Evolutionary conservation across 2,113 vertebrate species (phyloP).

Genomic region (Antennarius striatus): DNA sequence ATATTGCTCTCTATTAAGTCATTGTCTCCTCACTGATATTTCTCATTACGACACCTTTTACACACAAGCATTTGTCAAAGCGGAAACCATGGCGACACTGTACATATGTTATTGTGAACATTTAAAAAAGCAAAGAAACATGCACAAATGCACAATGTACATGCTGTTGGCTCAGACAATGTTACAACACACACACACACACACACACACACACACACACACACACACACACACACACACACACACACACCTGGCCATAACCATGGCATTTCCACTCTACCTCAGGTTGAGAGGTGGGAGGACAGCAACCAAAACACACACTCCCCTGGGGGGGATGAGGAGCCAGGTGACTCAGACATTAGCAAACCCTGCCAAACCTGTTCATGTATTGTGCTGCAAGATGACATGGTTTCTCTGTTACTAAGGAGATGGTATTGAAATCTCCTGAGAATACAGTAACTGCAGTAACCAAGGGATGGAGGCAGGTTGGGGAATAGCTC

Average conservation of each 20-base stretch:
- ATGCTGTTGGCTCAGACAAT: not conserved
- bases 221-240: too few species aligned
- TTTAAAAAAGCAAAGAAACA: constrained; percentile 15
- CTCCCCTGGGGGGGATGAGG: constrained; percentile 1
- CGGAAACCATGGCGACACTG: constrained; percentile 62
- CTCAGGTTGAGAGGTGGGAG: constrained; percentile 44
- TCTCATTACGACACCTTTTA: constrained; percentile 5
- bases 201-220: not conserved
- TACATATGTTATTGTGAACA: constrained; percentile 28
- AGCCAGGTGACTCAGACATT: constrained; percentile 63
- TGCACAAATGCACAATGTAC: constrained; percentile 1
- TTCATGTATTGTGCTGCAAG: constrained; percentile 40
- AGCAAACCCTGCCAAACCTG: constrained; percentile 50
- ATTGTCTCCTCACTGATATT: constrained; percentile 5
- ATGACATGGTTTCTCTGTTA: constrained; percentile 43
- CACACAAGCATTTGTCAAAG: constrained; percentile 43
- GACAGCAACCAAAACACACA: constrained; percentile 25
- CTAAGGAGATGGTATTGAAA: constrained; percentile 45
- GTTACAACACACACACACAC: too few species aligned
- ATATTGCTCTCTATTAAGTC: constrained; percentile 11
- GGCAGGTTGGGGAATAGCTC: too few species aligned
- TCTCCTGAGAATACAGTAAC: constrained; percentile 21
- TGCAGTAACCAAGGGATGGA: not conserved
- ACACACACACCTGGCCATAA: constrained; percentile 25
- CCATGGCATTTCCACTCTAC: constrained; percentile 39